Conservation (phyloP, 2,113 vertebrate genomes). For the Fukomys damarensis region DNA sequence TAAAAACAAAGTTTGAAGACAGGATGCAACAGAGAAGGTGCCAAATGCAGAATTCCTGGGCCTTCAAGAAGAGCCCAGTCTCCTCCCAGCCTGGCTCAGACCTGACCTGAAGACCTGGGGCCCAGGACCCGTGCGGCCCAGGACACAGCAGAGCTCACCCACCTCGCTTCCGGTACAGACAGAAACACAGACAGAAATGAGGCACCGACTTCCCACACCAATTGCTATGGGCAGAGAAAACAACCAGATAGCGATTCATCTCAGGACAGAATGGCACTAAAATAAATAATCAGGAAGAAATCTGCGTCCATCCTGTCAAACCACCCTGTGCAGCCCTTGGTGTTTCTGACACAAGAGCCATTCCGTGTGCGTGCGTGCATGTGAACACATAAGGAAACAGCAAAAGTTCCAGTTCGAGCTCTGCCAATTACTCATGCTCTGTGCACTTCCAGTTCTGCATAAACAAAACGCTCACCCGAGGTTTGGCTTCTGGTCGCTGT, state of each 20-base stretch:
- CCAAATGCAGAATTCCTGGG: background rate
- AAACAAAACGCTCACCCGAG: background rate
- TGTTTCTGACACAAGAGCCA: constrained; percentile 18
- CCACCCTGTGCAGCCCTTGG: background rate
- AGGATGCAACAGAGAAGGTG: background rate
- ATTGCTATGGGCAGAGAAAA: background rate
- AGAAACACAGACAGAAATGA: background rate
- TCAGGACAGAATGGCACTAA: constrained; percentile 12
- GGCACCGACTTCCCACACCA: background rate
- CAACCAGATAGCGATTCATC: background rate
- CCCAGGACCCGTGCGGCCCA: background rate
- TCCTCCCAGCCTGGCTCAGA: background rate
- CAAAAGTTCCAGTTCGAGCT: background rate
- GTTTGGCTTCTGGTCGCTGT: background rate
- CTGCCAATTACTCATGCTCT: background rate
- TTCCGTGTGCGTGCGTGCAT: background rate
- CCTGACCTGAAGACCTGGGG: background rate
- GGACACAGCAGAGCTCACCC: background rate
- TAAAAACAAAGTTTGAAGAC: constrained; percentile 14
- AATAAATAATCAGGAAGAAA: constrained; percentile 46
- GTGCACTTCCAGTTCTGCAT: constrained; percentile 2
- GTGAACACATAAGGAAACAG: background rate
- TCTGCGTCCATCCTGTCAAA: background rate
- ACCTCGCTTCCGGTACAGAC: background rate
- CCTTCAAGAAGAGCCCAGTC: background rate